A percentile compares a stretch with the other conserved stretches of the same genome.
Conservation (phyloP, 2,113 vertebrate genomes). For the Brachypteracias leptosomus region DNA sequence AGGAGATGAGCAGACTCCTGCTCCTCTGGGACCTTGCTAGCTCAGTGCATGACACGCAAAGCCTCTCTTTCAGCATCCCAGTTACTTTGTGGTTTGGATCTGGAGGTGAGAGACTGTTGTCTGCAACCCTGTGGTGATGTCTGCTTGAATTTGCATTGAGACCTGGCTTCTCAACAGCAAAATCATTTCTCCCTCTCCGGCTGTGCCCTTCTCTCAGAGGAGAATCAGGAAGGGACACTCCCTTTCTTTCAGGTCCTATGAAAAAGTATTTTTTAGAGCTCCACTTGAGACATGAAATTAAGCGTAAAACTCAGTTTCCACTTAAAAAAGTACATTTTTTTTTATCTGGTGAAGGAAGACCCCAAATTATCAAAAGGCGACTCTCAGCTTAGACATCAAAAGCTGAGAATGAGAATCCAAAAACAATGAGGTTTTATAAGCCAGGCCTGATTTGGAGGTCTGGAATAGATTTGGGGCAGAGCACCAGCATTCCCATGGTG, state of each 20-base stretch:
- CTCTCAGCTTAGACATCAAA: not conserved
- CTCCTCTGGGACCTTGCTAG: not conserved
- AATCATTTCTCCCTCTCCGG: not conserved
- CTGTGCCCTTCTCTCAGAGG: not conserved
- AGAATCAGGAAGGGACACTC: not conserved
- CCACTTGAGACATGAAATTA: not conserved
- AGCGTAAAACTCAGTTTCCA: not conserved
- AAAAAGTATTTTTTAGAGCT: not conserved
- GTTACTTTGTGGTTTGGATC: not conserved
- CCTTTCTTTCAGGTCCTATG: not conserved
- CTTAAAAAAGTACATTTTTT: not conserved
- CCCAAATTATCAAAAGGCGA: not conserved
- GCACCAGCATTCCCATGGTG: not conserved
- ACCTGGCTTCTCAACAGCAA: not conserved
- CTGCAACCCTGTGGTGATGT: not conserved
- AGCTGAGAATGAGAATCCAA: not conserved
- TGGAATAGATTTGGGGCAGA: not conserved
- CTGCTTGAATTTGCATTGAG: not conserved
- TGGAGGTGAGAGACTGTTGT: not conserved
- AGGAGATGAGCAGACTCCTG: not conserved
- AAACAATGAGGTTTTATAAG: not conserved
- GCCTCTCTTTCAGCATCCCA: not conserved
- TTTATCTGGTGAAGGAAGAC: not conserved
- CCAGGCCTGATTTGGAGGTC: not conserved
- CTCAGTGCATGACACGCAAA: not conserved